These are phyloP conservation scores for Oedothorax gibbosus DNA, from an alignment of 1,140 invertebrate genomes.

Conservation along the genomic window DNA sequence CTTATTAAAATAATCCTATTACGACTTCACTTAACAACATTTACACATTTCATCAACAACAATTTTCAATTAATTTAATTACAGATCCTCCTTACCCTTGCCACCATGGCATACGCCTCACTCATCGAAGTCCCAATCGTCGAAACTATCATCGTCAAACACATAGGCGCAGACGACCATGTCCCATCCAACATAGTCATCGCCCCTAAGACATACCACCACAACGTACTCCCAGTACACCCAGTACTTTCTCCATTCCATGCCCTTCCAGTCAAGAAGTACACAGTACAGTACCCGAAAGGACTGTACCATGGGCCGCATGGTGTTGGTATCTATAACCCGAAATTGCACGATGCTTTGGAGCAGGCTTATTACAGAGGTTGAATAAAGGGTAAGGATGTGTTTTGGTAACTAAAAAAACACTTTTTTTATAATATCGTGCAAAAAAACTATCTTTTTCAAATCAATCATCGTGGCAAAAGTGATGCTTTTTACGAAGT, in stretches of 20 bases:
- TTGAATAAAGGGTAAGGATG: not conserved
- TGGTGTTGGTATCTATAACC: slow-evolving; percentile 42
- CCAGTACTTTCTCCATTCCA: not conserved
- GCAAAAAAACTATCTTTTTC: too few relatives aligned
- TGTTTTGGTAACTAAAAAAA: too few relatives aligned
- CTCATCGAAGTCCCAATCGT: slow-evolving; percentile 8
- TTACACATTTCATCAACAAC: too few relatives aligned
- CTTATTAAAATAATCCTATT: too few relatives aligned
- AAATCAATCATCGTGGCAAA: too few relatives aligned
- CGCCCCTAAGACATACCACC: not conserved
- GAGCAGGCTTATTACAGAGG: slow-evolving; percentile 55
- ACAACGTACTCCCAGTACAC: not conserved
- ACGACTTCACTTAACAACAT: too few relatives aligned
- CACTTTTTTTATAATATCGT: too few relatives aligned
- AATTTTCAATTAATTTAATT: not conserved
- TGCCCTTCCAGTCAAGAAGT: slow-evolving; percentile 40
- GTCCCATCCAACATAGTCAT: not conserved
- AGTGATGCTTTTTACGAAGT: too few relatives aligned
- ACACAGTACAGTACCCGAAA: slow-evolving; percentile 25
- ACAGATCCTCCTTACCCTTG: slow-evolving; percentile 12
- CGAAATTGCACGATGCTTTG: slow-evolving; percentile 34
- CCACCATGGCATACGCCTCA: slow-evolving; percentile 17
- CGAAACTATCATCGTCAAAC: not conserved
- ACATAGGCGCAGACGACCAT: not conserved
- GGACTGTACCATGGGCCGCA: slow-evolving; percentile 48